Percentiles rank a stretch among this genome's conserved stretches.
phyloP scores from a whole-genome alignment of 2,888 invertebrate species.

The Meteorus cinctellus region DNA sequence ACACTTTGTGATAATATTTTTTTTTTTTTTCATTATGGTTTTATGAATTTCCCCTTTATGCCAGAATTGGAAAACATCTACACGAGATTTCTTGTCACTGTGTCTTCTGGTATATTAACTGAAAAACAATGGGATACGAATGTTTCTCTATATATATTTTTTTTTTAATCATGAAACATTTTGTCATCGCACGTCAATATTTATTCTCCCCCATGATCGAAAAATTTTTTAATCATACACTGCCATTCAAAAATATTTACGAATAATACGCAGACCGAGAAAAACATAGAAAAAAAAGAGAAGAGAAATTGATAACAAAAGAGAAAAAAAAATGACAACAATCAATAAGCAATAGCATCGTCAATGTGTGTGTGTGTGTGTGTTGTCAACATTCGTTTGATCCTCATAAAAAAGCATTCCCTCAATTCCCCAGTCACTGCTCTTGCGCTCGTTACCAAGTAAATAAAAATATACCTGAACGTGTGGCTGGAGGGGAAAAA shows the following conservation, averaged over 20 bases:
- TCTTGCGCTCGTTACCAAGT: neutral
- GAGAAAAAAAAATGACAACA: neutral
- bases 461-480: constrained; percentile 30
- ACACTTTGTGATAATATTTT: neutral
- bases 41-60: constrained; percentile 49
- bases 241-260: neutral
- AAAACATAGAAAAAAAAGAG: neutral
- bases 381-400: neutral
- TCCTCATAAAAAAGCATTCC: neutral
- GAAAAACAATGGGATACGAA: neutral
- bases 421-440: neutral
- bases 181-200: constrained; percentile 46
- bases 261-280: neutral
- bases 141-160: constrained; percentile 15
- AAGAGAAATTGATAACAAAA: neutral
- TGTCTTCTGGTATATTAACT: constrained; percentile 18
- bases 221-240: neutral
- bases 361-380: neutral
- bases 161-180: constrained; percentile 50
- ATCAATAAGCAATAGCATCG: neutral
- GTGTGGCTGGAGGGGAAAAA: neutral
- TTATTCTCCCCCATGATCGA: constrained; percentile 31
- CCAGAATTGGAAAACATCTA: constrained; percentile 52
- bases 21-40: neutral
- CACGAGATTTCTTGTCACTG: constrained; percentile 45